Base-by-base conservation (phyloP, 2,888 invertebrate genomes). In the Slavum lentiscoides region DNA sequence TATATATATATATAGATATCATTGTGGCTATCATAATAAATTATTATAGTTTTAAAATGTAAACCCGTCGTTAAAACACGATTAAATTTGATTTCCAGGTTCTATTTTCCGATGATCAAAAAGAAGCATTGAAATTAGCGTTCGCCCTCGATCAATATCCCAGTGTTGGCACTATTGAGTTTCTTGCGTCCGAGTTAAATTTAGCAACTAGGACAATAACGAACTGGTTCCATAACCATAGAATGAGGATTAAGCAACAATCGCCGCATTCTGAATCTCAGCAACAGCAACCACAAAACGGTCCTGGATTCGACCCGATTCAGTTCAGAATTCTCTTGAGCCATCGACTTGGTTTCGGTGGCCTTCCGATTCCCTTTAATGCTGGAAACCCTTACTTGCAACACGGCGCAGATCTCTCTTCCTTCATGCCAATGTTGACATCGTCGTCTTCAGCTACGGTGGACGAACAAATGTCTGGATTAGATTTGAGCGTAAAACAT, bases 141-240 rank as follows among this genome's bases (percentile, higher is more conserved):
- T 99, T 98, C 86, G 94, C 95, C 0, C 89, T 97, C 74, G 98
- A 99, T 86, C 97, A 98, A 0, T 98, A 99, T 87, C 99, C 99
- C 0, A 97, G 96, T 87, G 94, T 97, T 85, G 94, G 94, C 39
- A 96, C 97, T 82, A 97, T 98, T 84, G 98, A 98, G 86, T 96
- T 96, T 86, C 89, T 99, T 82, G 97, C 98, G 53, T 91, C 91
- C 53, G 97, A 97, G 87, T 88, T 99, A 81, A 94, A 93, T 13
- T 89, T 99, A 62, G 95, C 96, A 9, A 93, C 97, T 74, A 90
- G 98, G 84, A 98, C 98, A 77, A 98, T 99, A 85, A 97, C 97
- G 83, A 99, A 99, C 88, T 99, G 99, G 99, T 99, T 99, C 90
- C 98, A 99, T 89, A 99, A 99, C 87, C 98, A 99, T 87, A 92